These are phyloP conservation scores for Chiroxiphia lanceolata DNA, from an alignment of 2,797 vertebrate genomes.

Conservation along the genomic window DNA sequence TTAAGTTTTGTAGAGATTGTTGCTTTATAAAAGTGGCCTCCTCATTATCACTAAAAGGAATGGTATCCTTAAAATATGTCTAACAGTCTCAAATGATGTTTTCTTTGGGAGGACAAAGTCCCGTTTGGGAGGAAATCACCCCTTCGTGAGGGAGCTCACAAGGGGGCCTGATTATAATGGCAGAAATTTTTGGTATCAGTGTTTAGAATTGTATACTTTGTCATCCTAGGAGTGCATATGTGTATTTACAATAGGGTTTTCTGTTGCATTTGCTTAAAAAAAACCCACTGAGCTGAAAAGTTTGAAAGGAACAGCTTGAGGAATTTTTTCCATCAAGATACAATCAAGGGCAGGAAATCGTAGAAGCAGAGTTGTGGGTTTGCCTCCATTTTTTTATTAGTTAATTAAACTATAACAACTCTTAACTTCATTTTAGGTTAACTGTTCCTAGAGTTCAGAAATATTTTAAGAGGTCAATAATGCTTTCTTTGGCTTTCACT, in stretches of 20 bases:
- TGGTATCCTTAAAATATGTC: neutral
- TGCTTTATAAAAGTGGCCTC: neutral
- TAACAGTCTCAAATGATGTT: neutral
- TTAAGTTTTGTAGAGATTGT: neutral
- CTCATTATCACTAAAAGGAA: neutral
- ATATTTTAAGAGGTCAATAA: slow-evolving; percentile 14
- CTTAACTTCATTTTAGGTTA: slow-evolving; percentile 40
- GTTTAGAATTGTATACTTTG: neutral
- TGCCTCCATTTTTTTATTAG: slow-evolving; percentile 35
- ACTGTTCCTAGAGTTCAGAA: slow-evolving; percentile 37
- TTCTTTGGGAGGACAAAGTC: neutral
- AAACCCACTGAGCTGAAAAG: neutral
- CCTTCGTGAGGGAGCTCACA: neutral
- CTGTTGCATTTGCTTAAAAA: slow-evolving; percentile 32
- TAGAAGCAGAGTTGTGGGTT: slow-evolving; percentile 42
- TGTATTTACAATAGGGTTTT: slow-evolving; percentile 34
- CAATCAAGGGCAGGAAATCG: slow-evolving; percentile 46
- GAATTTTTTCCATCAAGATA: slow-evolving; percentile 60
- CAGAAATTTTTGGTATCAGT: neutral
- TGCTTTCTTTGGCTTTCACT: slow-evolving; percentile 25
- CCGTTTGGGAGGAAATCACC: neutral
- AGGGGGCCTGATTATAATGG: neutral
- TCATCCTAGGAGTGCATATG: neutral
- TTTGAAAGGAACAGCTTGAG: slow-evolving; percentile 44
- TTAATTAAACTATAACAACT: slow-evolving; percentile 51